Evolutionary conservation across 2,797 vertebrate genomes (phyloP).

Genomic region (Salarias fasciatus): DNA sequence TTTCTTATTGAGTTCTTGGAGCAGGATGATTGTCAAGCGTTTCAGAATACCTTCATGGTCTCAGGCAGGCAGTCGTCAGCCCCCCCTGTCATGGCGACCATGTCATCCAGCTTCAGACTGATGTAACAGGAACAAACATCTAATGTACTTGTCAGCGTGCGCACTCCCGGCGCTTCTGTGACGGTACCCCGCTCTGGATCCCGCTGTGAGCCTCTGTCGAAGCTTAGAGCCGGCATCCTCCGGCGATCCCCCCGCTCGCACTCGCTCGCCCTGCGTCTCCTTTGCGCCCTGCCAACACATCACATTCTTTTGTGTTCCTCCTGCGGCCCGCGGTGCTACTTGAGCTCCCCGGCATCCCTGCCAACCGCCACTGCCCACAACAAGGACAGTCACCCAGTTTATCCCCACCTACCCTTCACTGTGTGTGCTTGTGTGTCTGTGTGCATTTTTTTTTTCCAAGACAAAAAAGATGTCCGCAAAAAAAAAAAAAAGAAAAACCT

Average conservation of each 20-base stretch:
- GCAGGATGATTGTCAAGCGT: too few relatives aligned
- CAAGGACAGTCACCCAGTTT: conserved; percentile 41
- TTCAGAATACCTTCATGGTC: too few relatives aligned
- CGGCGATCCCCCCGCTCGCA: conserved; percentile 16
- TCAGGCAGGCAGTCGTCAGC: too few relatives aligned
- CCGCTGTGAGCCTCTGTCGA: conserved; percentile 52
- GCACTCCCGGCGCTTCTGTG: too few relatives aligned
- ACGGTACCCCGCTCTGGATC: conserved; percentile 27
- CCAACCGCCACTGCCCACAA: conserved; percentile 45
- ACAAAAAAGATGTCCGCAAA: conserved; percentile 15
- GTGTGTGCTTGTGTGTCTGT: conserved; percentile 5
- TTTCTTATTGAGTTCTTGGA: too few relatives aligned
- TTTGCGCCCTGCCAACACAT: conserved; percentile 52
- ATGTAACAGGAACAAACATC: too few relatives aligned
- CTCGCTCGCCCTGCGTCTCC: conserved; percentile 18
- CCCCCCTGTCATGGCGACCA: too few relatives aligned
- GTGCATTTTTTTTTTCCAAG: conserved; percentile 7
- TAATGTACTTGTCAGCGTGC: too few relatives aligned
- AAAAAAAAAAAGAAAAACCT: conserved; percentile 1
- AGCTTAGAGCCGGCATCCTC: conserved; percentile 45
- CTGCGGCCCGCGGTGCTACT: conserved; percentile 47
- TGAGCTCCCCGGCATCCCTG: conserved; percentile 42
- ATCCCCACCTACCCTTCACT: conserved; percentile 42
- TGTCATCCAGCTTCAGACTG: too few relatives aligned
- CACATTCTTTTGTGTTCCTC: conserved; percentile 41